These are phyloP conservation scores for Heterochromis multidens DNA, from an alignment of 2,113 vertebrate genomes.

Conservation along the genomic window DNA sequence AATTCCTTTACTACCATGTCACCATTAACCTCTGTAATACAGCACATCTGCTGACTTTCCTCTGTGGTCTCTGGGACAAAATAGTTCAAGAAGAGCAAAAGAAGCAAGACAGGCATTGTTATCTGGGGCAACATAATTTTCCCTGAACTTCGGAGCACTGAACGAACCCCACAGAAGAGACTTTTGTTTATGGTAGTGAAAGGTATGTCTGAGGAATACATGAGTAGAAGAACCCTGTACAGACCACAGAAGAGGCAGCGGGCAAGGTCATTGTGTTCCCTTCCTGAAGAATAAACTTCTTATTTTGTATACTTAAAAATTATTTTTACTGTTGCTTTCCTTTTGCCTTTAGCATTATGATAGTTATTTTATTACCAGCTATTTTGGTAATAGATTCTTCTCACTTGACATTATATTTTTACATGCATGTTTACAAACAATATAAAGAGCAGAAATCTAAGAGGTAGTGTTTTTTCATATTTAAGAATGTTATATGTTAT, in stretches of 20 bases:
- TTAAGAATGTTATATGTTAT: accelerated
- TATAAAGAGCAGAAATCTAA: neutral
- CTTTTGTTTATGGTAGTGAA: neutral
- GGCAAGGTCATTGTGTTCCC: neutral
- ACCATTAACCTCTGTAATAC: neutral
- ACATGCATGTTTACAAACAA: neutral
- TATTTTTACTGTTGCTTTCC: neutral
- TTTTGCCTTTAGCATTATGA: neutral
- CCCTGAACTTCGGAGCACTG: neutral
- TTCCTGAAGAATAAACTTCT: neutral
- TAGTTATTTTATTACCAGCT: neutral
- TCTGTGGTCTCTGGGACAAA: neutral
- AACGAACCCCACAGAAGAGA: neutral
- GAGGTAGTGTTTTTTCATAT: neutral
- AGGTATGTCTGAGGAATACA: neutral
- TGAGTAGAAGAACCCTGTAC: neutral
- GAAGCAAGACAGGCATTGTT: neutral
- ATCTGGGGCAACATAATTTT: neutral
- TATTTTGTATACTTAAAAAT: neutral
- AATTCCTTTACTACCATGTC: neutral
- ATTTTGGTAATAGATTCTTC: neutral
- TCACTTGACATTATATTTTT: neutral
- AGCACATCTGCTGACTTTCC: neutral
- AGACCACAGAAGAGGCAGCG: neutral
- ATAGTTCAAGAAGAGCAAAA: neutral